Percentiles rank a stretch among this genome's conserved stretches.
Conservation (phyloP, 2,113 vertebrate species). For the Lasiurus cinereus region DNA sequence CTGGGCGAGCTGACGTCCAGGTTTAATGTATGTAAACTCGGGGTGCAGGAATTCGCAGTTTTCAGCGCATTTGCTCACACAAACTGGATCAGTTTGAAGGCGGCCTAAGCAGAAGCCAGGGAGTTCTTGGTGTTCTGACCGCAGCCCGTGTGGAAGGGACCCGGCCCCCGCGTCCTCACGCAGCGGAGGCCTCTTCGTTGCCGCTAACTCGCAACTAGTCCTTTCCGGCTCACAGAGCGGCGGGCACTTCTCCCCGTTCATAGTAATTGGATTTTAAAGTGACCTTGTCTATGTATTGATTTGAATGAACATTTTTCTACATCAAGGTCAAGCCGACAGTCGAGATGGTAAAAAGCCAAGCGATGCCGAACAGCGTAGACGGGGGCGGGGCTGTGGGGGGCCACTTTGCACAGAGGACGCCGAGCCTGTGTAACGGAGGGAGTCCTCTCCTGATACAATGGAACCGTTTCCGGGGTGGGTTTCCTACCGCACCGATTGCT, state of each 20-base stretch:
- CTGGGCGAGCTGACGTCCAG: constrained; percentile 53
- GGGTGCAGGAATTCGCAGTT: constrained; percentile 74
- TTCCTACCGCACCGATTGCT: not conserved
- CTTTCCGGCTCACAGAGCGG: constrained; percentile 85
- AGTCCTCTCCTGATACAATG: not conserved
- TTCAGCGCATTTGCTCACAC: constrained; percentile 74
- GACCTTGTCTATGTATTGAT: constrained; percentile 91
- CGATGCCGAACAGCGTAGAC: constrained; percentile 85
- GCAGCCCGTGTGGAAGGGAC: constrained; percentile 70
- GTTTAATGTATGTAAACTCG: constrained; percentile 72
- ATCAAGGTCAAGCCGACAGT: constrained; percentile 88
- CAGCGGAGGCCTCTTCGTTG: not conserved
- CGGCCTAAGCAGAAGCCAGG: constrained; percentile 56
- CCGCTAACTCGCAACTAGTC: constrained; percentile 81
- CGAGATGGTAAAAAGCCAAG: constrained; percentile 87
- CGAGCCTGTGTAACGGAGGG: constrained; percentile 47
- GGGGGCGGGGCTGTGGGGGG: constrained; percentile 58
- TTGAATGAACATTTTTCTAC: constrained; percentile 89
- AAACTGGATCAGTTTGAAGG: constrained; percentile 68
- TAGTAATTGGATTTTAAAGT: constrained; percentile 93
- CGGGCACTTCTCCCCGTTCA: constrained; percentile 88
- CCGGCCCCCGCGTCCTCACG: constrained; percentile 61
- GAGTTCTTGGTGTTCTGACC: not conserved
- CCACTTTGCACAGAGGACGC: constrained; percentile 62
- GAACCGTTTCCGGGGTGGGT: not conserved